Conservation (phyloP, 2,113 vertebrate genomes). For the Petroica traversi region DNA sequence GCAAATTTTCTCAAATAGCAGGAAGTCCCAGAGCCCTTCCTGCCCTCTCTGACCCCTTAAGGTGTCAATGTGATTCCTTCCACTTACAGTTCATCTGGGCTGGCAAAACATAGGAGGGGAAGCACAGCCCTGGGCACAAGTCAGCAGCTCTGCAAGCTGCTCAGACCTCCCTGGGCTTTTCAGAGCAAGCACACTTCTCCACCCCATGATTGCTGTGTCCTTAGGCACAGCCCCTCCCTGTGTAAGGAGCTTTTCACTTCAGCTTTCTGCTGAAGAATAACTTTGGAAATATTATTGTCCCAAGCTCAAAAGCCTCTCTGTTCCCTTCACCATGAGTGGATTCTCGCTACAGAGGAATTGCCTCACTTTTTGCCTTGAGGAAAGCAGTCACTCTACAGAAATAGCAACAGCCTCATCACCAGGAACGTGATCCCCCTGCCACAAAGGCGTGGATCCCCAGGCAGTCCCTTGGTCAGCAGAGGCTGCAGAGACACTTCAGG, state of each 20-base stretch:
- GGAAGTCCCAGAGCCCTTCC: background rate
- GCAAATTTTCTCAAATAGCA: background rate
- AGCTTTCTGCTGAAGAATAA: background rate
- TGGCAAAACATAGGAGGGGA: background rate
- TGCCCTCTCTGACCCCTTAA: background rate
- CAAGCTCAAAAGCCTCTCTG: background rate
- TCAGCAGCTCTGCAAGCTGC: background rate
- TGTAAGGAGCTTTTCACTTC: background rate
- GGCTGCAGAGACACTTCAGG: background rate
- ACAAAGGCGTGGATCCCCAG: background rate
- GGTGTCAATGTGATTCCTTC: background rate
- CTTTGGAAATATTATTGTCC: background rate
- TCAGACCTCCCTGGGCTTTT: background rate
- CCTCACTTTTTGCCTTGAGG: background rate
- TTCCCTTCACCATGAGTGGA: background rate
- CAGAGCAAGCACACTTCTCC: background rate
- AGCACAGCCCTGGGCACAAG: fast-evolving
- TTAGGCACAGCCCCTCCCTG: background rate
- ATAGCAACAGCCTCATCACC: background rate
- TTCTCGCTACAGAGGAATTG: fast-evolving
- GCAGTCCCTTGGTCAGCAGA: background rate
- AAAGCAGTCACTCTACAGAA: background rate
- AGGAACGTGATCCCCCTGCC: background rate
- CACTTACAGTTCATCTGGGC: background rate
- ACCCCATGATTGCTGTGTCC: background rate